These are phyloP conservation scores for Ciconia stormi DNA, from an alignment of 2,113 vertebrate species.

Conservation along the genomic window DNA sequence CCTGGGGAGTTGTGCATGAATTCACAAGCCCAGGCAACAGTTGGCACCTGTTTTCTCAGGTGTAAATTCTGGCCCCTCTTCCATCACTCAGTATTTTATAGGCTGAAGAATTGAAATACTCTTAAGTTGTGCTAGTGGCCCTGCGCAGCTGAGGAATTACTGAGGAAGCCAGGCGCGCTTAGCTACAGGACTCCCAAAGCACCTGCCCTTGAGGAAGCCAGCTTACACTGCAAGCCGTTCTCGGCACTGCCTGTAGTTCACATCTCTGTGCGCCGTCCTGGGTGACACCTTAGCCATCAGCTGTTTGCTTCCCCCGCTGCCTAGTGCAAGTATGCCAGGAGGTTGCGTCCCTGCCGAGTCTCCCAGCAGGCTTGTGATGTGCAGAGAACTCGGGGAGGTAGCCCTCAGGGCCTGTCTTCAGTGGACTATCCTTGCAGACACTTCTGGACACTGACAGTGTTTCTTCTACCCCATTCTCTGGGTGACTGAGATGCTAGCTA, in stretches of 20 bases:
- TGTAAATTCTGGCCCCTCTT: neutral
- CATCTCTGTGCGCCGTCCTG: neutral
- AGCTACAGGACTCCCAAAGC: neutral
- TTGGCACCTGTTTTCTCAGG: neutral
- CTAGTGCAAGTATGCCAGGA: neutral
- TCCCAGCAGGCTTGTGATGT: neutral
- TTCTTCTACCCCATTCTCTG: neutral
- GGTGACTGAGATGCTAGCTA: neutral
- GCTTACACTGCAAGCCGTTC: neutral
- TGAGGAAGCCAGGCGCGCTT: neutral
- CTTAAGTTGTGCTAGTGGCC: neutral
- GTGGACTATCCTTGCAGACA: neutral
- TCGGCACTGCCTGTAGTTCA: neutral
- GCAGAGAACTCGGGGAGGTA: rapidly evolving
- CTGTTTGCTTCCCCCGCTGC: neutral
- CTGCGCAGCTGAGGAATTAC: neutral
- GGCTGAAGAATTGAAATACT: neutral
- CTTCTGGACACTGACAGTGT: neutral
- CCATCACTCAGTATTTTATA: neutral
- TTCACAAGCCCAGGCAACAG: neutral
- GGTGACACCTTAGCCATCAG: neutral
- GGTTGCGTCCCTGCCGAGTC: rapidly evolving
- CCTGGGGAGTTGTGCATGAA: rapidly evolving
- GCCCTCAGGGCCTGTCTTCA: neutral
- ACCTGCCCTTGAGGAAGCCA: neutral